Conservation (phyloP, 2,888 invertebrate species). For the Nemoura dubitans region DNA sequence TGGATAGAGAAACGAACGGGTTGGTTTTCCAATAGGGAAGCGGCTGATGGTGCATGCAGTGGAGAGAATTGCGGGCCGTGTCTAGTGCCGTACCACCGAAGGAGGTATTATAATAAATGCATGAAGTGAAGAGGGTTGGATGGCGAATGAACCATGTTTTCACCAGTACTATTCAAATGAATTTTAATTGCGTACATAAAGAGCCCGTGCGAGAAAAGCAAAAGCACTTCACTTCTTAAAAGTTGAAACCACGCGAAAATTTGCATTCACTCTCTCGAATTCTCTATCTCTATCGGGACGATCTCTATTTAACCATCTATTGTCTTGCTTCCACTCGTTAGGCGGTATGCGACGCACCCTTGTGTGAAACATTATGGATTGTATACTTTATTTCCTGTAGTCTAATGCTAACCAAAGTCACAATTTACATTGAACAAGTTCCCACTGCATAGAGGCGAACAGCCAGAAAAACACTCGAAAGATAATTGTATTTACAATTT, state of each 20-base stretch:
- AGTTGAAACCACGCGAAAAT: background rate
- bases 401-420: background rate
- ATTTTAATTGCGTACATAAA: slow-evolving; percentile 41
- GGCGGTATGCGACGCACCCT: background rate
- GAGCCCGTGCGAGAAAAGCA: slow-evolving; percentile 26
- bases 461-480: slow-evolving; percentile 5
- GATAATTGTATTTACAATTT: slow-evolving; percentile 43
- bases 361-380: background rate
- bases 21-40: slow-evolving; percentile 44
- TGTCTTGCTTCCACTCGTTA: background rate
- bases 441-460: background rate
- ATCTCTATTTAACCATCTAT: background rate
- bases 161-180: slow-evolving; percentile 36
- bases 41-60: background rate
- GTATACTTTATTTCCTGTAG: slow-evolving; percentile 5
- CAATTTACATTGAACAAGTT: slow-evolving; percentile 22
- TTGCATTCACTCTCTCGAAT: background rate
- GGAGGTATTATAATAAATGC: background rate
- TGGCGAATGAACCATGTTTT: slow-evolving; percentile 16
- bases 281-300: background rate
- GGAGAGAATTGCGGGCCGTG: background rate
- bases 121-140: background rate
- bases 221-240: slow-evolving; percentile 41
- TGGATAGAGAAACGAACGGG: slow-evolving; percentile 22
- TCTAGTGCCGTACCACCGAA: background rate